phyloP scores from a whole-genome alignment of 2,113 vertebrate species.

The Coptodon rendalli region DNA sequence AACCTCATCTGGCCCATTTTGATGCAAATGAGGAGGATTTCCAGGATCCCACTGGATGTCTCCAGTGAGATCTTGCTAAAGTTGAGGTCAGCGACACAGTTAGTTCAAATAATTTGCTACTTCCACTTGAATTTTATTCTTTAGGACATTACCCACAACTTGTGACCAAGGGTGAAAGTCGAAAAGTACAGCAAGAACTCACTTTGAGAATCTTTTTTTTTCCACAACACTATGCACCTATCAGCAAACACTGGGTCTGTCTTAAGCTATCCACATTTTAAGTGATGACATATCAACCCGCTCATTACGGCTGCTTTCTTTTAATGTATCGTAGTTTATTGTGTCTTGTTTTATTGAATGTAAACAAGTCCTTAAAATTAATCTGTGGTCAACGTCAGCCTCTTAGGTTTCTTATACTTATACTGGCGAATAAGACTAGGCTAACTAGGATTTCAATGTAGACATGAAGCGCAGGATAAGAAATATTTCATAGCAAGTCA shows the following conservation, averaged over 20 bases:
- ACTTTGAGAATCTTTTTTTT: background rate
- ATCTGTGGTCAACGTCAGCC: background rate
- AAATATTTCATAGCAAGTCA: background rate
- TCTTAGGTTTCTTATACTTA: background rate
- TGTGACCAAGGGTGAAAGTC: background rate
- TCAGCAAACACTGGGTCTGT: background rate
- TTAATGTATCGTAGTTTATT: background rate
- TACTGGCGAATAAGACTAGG: background rate
- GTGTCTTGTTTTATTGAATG: background rate
- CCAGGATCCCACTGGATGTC: background rate
- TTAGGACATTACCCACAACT: background rate
- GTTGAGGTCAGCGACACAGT: background rate
- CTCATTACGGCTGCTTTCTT: background rate
- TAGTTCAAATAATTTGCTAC: background rate
- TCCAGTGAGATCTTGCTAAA: background rate
- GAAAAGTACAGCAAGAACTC: background rate
- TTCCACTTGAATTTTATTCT: background rate
- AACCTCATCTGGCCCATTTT: background rate
- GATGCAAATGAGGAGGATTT: background rate
- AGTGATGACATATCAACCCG: background rate
- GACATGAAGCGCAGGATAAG: background rate
- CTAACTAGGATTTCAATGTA: background rate
- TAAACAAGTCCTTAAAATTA: background rate
- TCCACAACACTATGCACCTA: background rate
- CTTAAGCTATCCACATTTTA: background rate